Percentiles rank a stretch among this genome's conserved stretches.
phyloP scores from a whole-genome alignment of 1,140 invertebrate genomes.

The Lamellibrachia luymesi region DNA sequence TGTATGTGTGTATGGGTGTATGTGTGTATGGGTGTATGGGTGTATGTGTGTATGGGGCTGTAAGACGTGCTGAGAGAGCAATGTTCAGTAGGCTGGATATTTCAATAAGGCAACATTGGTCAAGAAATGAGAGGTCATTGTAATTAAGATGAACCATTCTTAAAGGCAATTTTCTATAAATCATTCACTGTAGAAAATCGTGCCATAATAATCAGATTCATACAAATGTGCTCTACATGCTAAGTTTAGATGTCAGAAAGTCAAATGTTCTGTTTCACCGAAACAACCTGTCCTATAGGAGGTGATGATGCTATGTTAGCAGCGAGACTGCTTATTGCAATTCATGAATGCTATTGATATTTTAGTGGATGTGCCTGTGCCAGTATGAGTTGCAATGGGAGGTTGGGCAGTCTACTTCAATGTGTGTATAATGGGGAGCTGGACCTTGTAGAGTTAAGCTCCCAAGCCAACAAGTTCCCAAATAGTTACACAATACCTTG shows the following conservation, averaged over 20 bases:
- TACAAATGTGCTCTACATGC: neutral
- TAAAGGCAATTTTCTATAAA: neutral
- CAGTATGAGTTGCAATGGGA: no score
- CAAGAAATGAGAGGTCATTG: neutral
- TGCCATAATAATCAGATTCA: neutral
- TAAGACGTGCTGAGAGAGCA: no score
- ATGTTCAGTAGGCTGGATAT: neutral
- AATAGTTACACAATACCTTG: neutral
- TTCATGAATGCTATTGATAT: neutral
- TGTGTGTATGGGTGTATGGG: no score
- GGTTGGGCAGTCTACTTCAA: neutral
- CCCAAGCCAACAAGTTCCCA: neutral
- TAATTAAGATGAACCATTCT: neutral
- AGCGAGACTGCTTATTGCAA: neutral
- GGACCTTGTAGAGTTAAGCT: neutral
- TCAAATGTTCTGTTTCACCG: neutral
- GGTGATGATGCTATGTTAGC: neutral
- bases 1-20: no score
- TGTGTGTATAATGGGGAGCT: no score
- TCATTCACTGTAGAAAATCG: neutral
- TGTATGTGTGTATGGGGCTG: no score
- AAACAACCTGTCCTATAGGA: neutral
- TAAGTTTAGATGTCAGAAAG: neutral
- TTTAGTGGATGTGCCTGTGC: no score
- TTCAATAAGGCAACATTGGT: neutral